Percentiles rank a stretch among this genome's conserved stretches.
These are phyloP conservation scores for Pangasius krempfi DNA, from an alignment of 2,797 vertebrate species.

Conservation along the genomic window DNA sequence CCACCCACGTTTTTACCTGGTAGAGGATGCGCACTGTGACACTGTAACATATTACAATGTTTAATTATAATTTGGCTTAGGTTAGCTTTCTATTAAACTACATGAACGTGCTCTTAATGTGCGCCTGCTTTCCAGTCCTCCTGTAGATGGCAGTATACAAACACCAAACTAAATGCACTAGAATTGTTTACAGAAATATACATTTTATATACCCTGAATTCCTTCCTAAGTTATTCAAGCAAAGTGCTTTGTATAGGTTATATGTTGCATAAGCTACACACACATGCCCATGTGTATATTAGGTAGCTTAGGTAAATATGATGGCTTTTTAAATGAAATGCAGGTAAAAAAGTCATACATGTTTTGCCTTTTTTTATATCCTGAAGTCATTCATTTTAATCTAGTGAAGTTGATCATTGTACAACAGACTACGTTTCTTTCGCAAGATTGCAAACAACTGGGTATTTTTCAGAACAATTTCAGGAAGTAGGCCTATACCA, in stretches of 20 bases:
- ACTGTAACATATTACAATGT: background rate
- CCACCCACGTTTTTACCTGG: background rate
- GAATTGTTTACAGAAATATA: background rate
- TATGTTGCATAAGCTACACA: background rate
- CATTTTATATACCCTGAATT: background rate
- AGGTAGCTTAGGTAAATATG: background rate
- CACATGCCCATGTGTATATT: background rate
- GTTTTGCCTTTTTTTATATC: background rate
- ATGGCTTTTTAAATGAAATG: background rate
- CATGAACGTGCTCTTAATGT: background rate
- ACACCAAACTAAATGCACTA: slow-evolving; percentile 26
- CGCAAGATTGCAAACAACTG: background rate
- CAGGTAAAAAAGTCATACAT: background rate
- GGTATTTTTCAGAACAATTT: background rate
- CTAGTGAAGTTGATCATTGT: background rate
- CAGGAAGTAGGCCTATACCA: background rate
- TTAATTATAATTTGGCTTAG: background rate
- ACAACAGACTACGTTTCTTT: background rate
- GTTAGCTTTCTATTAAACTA: background rate
- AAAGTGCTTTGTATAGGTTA: background rate
- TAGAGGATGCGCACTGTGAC: background rate
- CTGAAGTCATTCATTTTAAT: background rate
- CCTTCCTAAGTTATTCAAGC: background rate
- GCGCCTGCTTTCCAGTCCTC: slow-evolving; percentile 30
- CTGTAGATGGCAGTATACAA: slow-evolving; percentile 71